These are phyloP conservation scores for Vombatus ursinus DNA, from an alignment of 2,113 vertebrate genomes.

Conservation along the genomic window DNA sequence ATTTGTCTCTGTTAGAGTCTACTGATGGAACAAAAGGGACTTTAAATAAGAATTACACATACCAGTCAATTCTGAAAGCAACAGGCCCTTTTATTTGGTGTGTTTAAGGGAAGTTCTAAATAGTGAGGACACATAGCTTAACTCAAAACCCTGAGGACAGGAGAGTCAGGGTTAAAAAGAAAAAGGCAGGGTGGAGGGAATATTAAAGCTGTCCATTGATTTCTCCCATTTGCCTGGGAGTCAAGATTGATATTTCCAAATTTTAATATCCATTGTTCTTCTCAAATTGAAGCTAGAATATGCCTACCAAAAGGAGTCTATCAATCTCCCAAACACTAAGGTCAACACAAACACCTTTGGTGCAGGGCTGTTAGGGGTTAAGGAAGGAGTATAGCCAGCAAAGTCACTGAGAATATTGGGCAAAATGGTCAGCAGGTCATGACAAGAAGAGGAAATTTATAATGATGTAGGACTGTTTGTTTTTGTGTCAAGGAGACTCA, in stretches of 20 bases:
- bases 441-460: neutral
- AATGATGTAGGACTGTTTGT: neutral
- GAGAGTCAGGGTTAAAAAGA: no score
- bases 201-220: neutral
- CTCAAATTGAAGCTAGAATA: neutral
- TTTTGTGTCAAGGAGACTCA: neutral
- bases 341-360: neutral
- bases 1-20: neutral
- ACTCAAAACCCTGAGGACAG: neutral
- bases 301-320: neutral
- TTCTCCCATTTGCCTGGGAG: neutral
- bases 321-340: neutral
- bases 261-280: neutral
- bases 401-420: neutral
- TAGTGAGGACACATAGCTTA: neutral
- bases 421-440: neutral
- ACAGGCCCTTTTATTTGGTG: neutral
- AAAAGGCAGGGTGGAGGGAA: neutral
- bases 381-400: neutral
- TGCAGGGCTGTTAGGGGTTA: neutral
- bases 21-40: neutral
- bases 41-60: neutral
- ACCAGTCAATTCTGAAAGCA: neutral
- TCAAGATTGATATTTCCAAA: neutral
- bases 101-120: neutral